Conservation (phyloP, 2,797 vertebrate species). For the Anas bahamensis region DNA sequence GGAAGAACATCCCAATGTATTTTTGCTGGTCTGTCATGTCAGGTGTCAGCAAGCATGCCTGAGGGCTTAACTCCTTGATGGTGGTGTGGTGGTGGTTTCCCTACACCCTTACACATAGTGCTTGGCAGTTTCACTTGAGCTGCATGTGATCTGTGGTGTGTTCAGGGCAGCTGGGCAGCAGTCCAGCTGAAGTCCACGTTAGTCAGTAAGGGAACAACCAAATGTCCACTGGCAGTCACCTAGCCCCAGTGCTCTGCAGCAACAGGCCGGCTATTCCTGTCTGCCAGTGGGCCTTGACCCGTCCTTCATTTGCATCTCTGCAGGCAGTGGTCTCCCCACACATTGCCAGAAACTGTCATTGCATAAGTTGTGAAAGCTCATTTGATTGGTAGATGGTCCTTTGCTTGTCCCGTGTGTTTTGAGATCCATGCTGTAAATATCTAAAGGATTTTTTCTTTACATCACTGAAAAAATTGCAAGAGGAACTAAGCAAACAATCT, state of each 20-base stretch:
- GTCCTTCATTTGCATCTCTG: not conserved
- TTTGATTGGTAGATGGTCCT: not conserved
- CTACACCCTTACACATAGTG: not conserved
- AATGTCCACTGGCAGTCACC: not conserved
- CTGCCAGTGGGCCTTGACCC: not conserved
- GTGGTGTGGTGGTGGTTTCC: not conserved
- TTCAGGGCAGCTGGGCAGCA: not conserved
- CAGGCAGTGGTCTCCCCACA: not conserved
- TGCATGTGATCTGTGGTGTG: rapidly evolving
- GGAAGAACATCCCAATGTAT: not conserved
- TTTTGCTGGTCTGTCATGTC: not conserved
- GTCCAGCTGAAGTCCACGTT: not conserved
- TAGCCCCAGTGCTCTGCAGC: not conserved
- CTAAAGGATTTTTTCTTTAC: not conserved
- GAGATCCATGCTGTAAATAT: not conserved
- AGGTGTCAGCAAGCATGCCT: not conserved
- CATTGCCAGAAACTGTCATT: not conserved
- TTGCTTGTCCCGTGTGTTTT: not conserved
- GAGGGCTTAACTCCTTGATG: not conserved
- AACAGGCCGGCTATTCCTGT: not conserved
- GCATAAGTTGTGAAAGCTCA: not conserved
- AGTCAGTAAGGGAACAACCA: not conserved
- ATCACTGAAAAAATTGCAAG: not conserved
- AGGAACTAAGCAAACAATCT: not conserved
- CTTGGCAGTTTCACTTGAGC: not conserved